A percentile compares a stretch with the other conserved stretches of the same genome.
phyloP scores from a whole-genome alignment of 2,797 vertebrate genomes.

The Acanthornis magna region DNA sequence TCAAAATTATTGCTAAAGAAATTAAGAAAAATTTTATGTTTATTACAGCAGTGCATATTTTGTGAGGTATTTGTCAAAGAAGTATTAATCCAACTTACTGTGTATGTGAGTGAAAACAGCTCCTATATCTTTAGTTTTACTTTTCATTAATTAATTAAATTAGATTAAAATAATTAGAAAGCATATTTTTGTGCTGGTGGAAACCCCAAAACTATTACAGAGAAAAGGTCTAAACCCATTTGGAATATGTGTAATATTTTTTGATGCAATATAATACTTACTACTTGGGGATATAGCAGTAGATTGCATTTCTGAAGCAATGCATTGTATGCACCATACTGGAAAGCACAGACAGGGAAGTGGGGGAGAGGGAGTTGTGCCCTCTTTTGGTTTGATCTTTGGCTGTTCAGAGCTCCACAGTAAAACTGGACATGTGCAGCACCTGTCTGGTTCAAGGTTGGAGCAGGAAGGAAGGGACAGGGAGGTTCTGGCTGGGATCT shows the following conservation, averaged over 20 bases:
- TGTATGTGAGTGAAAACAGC: neutral
- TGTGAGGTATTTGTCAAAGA: neutral
- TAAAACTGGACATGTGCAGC: neutral
- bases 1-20: neutral
- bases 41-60: neutral
- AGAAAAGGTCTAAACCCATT: neutral
- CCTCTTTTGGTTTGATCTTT: neutral
- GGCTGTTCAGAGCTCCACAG: neutral
- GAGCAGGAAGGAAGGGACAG: neutral
- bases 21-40: neutral
- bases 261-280: neutral
- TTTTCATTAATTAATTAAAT: neutral
- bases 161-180: neutral
- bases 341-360: neutral
- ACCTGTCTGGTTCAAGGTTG: neutral
- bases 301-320: neutral
- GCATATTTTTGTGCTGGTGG: neutral
- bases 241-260: neutral
- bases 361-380: neutral
- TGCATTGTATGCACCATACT: fast-evolving
- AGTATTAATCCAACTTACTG: neutral
- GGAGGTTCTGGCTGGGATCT: neutral
- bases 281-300: neutral
- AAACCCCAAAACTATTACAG: neutral
- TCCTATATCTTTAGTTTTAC: neutral